Evolutionary conservation across 2,888 invertebrate genomes (phyloP).

Genomic region (Anodontia alba): DNA sequence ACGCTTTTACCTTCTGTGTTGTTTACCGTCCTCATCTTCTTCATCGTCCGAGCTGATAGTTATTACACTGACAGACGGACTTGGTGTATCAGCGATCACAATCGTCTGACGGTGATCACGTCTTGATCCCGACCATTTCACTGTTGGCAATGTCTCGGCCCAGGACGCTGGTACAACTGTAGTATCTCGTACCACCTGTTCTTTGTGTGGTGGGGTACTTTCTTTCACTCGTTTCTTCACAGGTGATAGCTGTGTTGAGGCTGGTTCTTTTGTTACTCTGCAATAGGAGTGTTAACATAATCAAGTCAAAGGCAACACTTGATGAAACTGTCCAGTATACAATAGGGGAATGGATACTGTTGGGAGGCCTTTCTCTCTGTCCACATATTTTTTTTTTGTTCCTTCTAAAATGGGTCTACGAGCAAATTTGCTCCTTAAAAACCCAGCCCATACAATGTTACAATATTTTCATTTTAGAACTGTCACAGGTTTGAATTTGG

Average conservation of each 20-base stretch:
- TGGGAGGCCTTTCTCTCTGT: too few relatives aligned
- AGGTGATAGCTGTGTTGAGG: slow-evolving; percentile 93
- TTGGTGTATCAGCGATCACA: slow-evolving; percentile 97
- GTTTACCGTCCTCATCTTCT: slow-evolving; percentile 86
- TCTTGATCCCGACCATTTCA: slow-evolving; percentile 56
- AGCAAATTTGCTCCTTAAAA: too few relatives aligned
- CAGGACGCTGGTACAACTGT: slow-evolving; percentile 64
- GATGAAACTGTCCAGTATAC: neutral
- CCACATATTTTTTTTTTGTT: too few relatives aligned
- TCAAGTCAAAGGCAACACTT: too few relatives aligned
- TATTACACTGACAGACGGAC: slow-evolving; percentile 97
- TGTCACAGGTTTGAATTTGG: too few relatives aligned
- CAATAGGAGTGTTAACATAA: slow-evolving; percentile 84
- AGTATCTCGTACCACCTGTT: slow-evolving; percentile 48
- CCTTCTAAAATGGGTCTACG: too few relatives aligned
- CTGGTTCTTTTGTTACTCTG: slow-evolving; percentile 75
- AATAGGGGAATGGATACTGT: too few relatives aligned
- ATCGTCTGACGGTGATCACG: slow-evolving; percentile 91
- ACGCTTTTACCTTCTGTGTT: slow-evolving; percentile 36
- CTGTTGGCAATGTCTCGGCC: slow-evolving; percentile 59
- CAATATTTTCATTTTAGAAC: too few relatives aligned
- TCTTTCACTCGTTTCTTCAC: slow-evolving; percentile 99
- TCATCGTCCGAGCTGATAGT: slow-evolving; percentile 98
- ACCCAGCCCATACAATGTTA: too few relatives aligned
- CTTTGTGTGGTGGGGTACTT: slow-evolving; percentile 90